Conservation (phyloP, 2,888 invertebrate species). For the Fissipunctia ypsillon region DNA sequence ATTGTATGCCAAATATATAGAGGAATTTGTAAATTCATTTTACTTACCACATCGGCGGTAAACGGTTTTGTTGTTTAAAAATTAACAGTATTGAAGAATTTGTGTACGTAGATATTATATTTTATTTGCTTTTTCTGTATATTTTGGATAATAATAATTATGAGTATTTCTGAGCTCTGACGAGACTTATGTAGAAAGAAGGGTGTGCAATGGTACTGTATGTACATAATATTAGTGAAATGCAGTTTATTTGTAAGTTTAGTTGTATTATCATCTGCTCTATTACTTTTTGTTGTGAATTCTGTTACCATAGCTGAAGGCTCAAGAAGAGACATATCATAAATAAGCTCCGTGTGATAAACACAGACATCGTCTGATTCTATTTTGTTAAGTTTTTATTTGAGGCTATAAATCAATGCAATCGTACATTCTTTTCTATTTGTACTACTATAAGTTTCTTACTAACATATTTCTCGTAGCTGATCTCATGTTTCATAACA, state of each 20-base stretch:
- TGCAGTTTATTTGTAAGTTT: constrained; percentile 78
- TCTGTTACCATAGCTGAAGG: constrained; percentile 85
- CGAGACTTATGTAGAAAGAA: constrained; percentile 73
- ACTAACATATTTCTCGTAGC: constrained; percentile 56
- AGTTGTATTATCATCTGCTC: constrained; percentile 64
- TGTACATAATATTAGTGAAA: constrained; percentile 83
- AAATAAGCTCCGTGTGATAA: constrained; percentile 76
- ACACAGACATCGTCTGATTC: constrained; percentile 68
- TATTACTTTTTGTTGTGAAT: constrained; percentile 75
- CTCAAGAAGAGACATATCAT: constrained; percentile 89
- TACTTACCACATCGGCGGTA: constrained; percentile 61
- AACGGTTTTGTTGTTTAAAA: constrained; percentile 65
- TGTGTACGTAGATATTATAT: constrained; percentile 63
- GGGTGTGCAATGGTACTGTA: constrained; percentile 82
- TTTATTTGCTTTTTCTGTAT: constrained; percentile 74
- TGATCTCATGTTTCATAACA: constrained; percentile 67
- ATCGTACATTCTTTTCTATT: constrained; percentile 59
- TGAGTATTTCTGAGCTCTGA: constrained; percentile 65
- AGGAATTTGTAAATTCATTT: constrained; percentile 68
- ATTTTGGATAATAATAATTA: constrained; percentile 72
- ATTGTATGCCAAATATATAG: constrained; percentile 86
- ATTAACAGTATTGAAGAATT: constrained; percentile 76
- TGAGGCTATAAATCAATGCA: constrained; percentile 74
- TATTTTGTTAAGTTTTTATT: constrained; percentile 71
- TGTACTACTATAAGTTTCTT: constrained; percentile 47